Evolutionary conservation across 2,888 invertebrate genomes (phyloP), one percentile per base, ranked within the genome.

Genomic region (Meloe dianella): DNA sequence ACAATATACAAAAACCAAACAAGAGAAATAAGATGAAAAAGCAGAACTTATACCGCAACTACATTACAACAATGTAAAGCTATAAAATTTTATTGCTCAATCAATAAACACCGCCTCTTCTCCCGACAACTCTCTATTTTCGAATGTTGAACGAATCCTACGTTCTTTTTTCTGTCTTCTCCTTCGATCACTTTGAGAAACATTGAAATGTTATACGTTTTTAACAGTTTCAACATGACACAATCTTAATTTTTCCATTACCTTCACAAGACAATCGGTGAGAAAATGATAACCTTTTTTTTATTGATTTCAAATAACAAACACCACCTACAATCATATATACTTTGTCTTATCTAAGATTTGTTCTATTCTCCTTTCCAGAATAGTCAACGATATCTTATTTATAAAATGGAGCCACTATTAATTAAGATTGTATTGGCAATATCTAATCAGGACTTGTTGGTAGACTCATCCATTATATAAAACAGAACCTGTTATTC

Each of bases 391-490:
- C 51, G 69, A 69, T 69, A 69, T 69, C 69, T 69, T 54, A 69
- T 51, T 64, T 67, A 65, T 68, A 38, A 68, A 65, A 57, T 58
- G 69, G 69, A 66, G 69, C 69, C 69, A 66, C 69, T 69, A 69
- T 69, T 69, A 69, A 69, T 69, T 69, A 69, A 69, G 66, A 51
- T 41, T 38, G 65, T 66, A 69, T 66, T 69, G 69, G 69, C 69
- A 66, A 60, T 68, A 68, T 68, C 68, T 68, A 68, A 68, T 68
- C 68, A 58, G 58, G 22, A 38, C 61, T 51, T 61, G 64, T 61
- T 64, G 54, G 32, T 20, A 32, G 32, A 51, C 51, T 51, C 51
- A 51, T 51, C 51, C 51, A 51, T 51, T 51, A 51, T n/a, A 22
- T 10, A 1, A 8, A 22, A 47, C 8, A 47, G 20, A 51, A 51